Conservation (phyloP, 2,888 invertebrate genomes). For the Aphelenchoides bicaudatus region DNA sequence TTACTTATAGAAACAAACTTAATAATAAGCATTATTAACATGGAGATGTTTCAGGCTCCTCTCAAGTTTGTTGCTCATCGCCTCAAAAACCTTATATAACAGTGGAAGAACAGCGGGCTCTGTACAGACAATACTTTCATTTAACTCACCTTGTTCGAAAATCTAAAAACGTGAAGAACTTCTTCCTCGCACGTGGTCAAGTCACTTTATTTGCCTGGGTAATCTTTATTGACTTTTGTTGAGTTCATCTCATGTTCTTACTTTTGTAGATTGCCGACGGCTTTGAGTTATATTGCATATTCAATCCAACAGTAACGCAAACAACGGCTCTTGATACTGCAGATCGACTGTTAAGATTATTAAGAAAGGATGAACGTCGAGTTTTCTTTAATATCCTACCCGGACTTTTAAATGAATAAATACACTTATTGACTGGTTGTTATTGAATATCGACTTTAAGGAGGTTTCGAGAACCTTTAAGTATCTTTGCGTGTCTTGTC, state of each 20-base stretch:
- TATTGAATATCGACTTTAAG: too few species aligned
- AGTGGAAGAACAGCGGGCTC: constrained; percentile 20
- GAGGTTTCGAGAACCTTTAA: too few species aligned
- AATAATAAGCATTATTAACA: too few species aligned
- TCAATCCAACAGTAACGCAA: constrained; percentile 50
- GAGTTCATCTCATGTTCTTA: background rate
- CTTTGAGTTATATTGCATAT: constrained; percentile 52
- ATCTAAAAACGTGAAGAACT: constrained; percentile 37
- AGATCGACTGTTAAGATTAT: constrained; percentile 42
- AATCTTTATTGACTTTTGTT: background rate
- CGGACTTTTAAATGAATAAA: constrained; percentile 29
- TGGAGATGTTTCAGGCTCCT: too few species aligned
- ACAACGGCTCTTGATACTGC: constrained; percentile 40
- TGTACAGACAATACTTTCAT: constrained; percentile 38
- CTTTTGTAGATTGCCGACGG: constrained; percentile 41
- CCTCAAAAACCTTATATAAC: constrained; percentile 40
- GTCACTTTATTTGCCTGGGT: constrained; percentile 52
- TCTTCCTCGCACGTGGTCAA: constrained; percentile 38
- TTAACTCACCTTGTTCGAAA: constrained; percentile 35
- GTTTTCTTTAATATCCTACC: constrained; percentile 35
- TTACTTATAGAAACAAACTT: constrained; percentile 25
- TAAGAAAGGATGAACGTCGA: constrained; percentile 37
- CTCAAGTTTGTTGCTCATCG: constrained; percentile 42
- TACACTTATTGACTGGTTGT: constrained; percentile 19
- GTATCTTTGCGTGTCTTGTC: too few species aligned